Percentiles rank a stretch among this genome's conserved stretches.
Conservation (phyloP, 2,797 vertebrate species). For the Trachops cirrhosus region DNA sequence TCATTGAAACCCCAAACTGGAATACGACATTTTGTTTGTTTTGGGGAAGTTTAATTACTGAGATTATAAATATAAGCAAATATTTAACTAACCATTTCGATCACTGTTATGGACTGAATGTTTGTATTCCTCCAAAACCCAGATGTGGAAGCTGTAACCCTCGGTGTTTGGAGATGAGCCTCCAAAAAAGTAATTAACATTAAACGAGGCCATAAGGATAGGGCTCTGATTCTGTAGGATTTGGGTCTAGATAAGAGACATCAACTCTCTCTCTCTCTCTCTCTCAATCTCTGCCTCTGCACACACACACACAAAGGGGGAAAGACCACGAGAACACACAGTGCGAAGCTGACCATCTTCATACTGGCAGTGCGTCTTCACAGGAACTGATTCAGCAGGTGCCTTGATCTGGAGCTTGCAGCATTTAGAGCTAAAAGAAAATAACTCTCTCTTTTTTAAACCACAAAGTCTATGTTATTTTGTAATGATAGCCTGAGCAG, state of each 20-base stretch:
- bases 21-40: not conserved
- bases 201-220: not conserved
- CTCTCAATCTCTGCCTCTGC: too few relatives aligned
- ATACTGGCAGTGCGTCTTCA: too few relatives aligned
- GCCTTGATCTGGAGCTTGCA: not conserved
- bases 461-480: not conserved
- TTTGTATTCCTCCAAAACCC: not conserved
- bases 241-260: not conserved
- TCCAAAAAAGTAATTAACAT: not conserved
- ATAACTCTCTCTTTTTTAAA: not conserved
- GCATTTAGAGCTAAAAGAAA: not conserved
- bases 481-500: not conserved
- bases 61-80: not conserved
- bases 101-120: not conserved
- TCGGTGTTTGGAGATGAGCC: not conserved
- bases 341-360: not conserved
- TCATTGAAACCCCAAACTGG: not conserved
- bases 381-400: not conserved
- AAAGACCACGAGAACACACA: accelerated
- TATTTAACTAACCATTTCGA: not conserved
- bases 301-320: too few relatives aligned
- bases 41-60: not conserved
- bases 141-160: not conserved
- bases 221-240: not conserved
- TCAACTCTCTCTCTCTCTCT: not conserved